Conservation (phyloP, 2,113 vertebrate species). For the Bufo gargarizans region DNA sequence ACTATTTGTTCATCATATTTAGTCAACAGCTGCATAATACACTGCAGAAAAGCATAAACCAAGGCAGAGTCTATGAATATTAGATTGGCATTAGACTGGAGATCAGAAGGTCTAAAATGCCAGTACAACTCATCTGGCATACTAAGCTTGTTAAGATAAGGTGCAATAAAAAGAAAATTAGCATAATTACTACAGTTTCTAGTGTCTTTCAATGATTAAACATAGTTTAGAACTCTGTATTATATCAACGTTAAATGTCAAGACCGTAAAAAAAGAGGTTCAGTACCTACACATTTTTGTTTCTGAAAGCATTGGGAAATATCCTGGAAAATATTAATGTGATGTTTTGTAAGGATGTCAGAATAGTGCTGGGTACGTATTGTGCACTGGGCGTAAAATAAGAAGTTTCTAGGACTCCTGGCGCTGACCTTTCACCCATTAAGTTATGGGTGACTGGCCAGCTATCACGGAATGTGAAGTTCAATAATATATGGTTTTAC, state of each 20-base stretch:
- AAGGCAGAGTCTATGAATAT: conserved; percentile 43
- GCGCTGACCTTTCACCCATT: not conserved
- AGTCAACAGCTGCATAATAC: conserved; percentile 50
- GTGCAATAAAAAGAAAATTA: conserved; percentile 12
- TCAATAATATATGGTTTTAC: not conserved
- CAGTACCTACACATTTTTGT: not conserved
- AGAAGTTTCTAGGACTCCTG: not conserved
- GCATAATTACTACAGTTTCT: not conserved
- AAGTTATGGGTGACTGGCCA: not conserved
- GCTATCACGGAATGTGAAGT: not conserved
- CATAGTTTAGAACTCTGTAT: not conserved
- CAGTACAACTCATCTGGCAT: not conserved
- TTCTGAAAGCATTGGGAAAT: not conserved
- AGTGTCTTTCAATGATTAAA: not conserved
- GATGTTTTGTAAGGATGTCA: not conserved
- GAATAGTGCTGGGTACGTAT: not conserved
- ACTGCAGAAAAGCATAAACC: conserved; percentile 15
- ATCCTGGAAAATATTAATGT: not conserved
- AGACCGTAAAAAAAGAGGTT: not conserved
- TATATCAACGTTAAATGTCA: not conserved
- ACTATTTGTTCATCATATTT: conserved; percentile 50
- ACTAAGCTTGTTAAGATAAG: conserved; percentile 12
- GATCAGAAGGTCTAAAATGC: conserved; percentile 43
- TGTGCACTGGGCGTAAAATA: not conserved
- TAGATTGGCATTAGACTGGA: conserved; percentile 23